These are phyloP conservation scores for Anthonomus grandis DNA, from an alignment of 1,140 invertebrate species.

Conservation along the genomic window DNA sequence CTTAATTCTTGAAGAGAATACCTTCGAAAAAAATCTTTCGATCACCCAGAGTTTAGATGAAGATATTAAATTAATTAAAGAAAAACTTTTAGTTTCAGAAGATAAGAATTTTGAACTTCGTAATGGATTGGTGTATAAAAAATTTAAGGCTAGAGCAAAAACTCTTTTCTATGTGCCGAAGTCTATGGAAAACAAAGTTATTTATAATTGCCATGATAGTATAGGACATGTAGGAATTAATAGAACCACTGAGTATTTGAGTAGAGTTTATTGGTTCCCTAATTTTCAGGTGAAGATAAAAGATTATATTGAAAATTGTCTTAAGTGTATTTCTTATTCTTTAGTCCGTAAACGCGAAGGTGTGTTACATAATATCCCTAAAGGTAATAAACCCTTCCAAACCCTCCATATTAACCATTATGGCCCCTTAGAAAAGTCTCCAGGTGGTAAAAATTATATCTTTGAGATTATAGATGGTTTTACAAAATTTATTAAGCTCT, in stretches of 20 bases:
- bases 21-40: neutral
- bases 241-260: neutral
- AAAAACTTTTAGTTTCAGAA: neutral
- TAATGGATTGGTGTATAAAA: constrained; percentile 6
- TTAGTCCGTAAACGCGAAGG: neutral
- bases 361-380: constrained; percentile 11
- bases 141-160: no score
- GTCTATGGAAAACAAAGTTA: no score
- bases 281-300: neutral
- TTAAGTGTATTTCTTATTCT: neutral
- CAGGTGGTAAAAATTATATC: constrained; percentile 13
- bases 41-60: neutral
- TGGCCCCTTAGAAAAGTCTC: constrained; percentile 28
- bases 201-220: no score
- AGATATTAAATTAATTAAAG: neutral
- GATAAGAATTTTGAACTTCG: neutral
- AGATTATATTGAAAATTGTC: constrained; percentile 24
- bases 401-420: constrained; percentile 31
- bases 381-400: constrained; percentile 26
- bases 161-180: no score
- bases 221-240: neutral
- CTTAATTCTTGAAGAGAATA: neutral
- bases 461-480: constrained; percentile 3
- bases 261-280: constrained; percentile 15
- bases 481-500: constrained; percentile 28